A percentile compares a stretch with the other conserved stretches of the same genome.
phyloP scores from a whole-genome alignment of 2,797 vertebrate species.

The Amblyraja radiata region DNA sequence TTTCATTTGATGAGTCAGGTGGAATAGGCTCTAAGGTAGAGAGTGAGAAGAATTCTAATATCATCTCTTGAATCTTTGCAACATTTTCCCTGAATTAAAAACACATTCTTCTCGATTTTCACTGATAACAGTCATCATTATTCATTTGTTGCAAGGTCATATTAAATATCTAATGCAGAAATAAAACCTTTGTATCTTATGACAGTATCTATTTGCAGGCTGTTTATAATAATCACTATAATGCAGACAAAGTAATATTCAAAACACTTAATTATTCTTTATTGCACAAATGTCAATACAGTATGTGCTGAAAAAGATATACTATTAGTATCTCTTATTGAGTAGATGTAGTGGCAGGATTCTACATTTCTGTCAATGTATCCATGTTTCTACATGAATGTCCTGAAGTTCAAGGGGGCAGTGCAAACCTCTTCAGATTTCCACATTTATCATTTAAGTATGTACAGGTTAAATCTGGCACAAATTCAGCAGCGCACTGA shows the following conservation, averaged over 20 bases:
- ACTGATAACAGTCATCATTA: slow-evolving; percentile 48
- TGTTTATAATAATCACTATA: not conserved
- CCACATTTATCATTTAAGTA: too few species aligned
- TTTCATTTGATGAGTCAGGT: slow-evolving; percentile 78
- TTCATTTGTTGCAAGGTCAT: slow-evolving; percentile 46
- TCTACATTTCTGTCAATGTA: too few species aligned
- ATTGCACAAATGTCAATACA: not conserved
- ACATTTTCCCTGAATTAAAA: slow-evolving; percentile 10
- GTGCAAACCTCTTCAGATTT: too few species aligned
- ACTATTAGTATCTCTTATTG: not conserved
- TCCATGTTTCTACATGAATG: too few species aligned
- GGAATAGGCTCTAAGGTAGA: slow-evolving; percentile 55
- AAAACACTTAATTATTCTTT: not conserved
- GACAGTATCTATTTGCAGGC: not conserved
- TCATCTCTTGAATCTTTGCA: slow-evolving; percentile 47
- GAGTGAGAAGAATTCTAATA: slow-evolving; percentile 71
- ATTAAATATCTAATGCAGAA: slow-evolving; percentile 32
- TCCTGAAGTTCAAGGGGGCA: too few species aligned
- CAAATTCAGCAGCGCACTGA: too few species aligned
- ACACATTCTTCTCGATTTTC: slow-evolving; percentile 51
- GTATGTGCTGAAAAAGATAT: not conserved
- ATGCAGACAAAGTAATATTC: not conserved
- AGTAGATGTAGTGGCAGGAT: not conserved
- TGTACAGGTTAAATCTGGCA: too few species aligned
- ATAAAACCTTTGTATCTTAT: slow-evolving; percentile 5